Base-by-base conservation (phyloP, 2,797 vertebrate genomes). In the Tinamus major region DNA sequence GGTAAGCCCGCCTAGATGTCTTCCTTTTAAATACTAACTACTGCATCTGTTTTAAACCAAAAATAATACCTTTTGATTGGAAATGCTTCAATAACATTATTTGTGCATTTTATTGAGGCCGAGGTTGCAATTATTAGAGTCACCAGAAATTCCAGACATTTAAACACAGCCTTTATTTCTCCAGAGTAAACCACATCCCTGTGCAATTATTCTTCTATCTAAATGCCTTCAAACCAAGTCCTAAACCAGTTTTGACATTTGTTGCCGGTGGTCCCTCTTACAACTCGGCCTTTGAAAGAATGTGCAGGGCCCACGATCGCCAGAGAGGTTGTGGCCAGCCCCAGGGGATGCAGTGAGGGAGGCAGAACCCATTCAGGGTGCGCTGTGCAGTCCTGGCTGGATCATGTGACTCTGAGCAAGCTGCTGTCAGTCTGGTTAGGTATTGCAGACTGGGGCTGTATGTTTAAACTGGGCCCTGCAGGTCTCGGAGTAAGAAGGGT, bases 41-140 rank as follows among this genome's bases (percentile, higher is more conserved):
- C 95, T 91, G 92, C 91, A 94, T 97, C 95, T 97, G 85, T 97
- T 98, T 97, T 92, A 97, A 96, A 97, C 96, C 96, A 95, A 96
- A 98, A 97, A 97, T 97, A 97, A 97, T 97, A 96, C 95, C 96
- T 97, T 96, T 91, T 95, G 91, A 97, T 96, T 97, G 97, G 96
- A 97, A 97, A 95, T 72, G 79, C 95, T 97, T 98, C 96, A 97
- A 79, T 92, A 96, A 96, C 93, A 96, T 97, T 96, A 97, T 96
- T 97, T 97, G 93, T 95, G 92, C 97, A 80, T 97, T 98, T 98
- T 97, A 97, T 98, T 97, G 97, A 97, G 97, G 95, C 62, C 2
- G 92, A 97, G 92, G 96, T 97, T 98, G 94, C 94, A 97, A 97
- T 98, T 98, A 98, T 97, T 98, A 97, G 95, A 74, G 85, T 97